Percentiles rank a stretch among this genome's conserved stretches.
Evolutionary conservation across 30 jellyfish, hydroid and myxozoan genomes (phyloP).

Genomic region (Turritopsis rubra): DNA sequence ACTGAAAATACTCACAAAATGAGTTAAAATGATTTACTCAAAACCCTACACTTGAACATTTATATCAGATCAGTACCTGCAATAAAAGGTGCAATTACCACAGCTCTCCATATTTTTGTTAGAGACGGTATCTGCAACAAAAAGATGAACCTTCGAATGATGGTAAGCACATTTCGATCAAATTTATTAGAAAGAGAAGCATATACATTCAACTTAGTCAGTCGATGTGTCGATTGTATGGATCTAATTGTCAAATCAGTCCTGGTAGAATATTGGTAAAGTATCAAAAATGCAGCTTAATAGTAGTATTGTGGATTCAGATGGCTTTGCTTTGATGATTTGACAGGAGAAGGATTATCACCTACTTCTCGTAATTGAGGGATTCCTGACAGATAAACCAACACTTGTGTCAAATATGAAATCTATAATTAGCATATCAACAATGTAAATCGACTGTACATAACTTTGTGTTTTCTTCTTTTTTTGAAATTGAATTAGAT

Average conservation of each 20-base stretch:
- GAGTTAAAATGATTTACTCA: no score
- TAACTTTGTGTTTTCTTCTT: background rate
- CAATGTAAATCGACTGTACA: no score
- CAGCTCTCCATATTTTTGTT: conserved; percentile 81
- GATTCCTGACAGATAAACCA: conserved; percentile 67
- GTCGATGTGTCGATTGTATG: no score
- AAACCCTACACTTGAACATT: no score
- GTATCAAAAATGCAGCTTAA: no score
- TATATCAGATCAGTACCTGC: conserved; percentile 62
- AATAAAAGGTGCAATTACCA: conserved; percentile 56
- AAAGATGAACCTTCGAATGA: background rate
- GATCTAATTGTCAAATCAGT: no score
- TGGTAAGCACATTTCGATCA: no score
- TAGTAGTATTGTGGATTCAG: no score
- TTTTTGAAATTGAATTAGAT: background rate
- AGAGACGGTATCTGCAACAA: conserved; percentile 64
- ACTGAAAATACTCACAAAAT: conserved; percentile 21
- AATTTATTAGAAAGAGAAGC: no score
- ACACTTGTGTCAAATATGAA: conserved; percentile 63
- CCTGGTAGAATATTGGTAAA: no score
- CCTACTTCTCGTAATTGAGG: conserved; percentile 85
- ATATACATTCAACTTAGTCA: no score
- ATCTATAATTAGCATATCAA: conserved; percentile 47
- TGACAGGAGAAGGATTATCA: background rate
- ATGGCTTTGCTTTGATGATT: background rate